Evolutionary conservation across 2,888 invertebrate species (phyloP).

Genomic region (Tyria jacobaeae): DNA sequence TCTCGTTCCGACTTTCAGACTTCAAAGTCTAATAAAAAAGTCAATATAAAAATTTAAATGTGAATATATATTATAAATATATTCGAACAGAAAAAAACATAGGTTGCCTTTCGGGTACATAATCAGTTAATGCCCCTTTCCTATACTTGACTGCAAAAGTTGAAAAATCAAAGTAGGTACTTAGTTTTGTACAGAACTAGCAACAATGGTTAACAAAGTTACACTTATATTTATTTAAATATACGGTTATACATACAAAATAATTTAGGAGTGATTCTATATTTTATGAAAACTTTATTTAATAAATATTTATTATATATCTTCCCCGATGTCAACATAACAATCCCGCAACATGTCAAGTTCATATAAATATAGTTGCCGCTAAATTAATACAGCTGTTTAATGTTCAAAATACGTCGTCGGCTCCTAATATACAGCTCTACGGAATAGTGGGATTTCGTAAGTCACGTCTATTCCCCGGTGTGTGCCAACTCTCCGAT

Average conservation of each 20-base stretch:
- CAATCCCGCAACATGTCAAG: slow-evolving; percentile 3
- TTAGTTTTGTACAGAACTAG: not conserved
- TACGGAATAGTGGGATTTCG: slow-evolving; percentile 46
- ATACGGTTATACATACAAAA: too few species aligned
- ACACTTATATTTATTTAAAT: too few species aligned
- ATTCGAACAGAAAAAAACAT: too few species aligned
- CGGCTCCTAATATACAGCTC: slow-evolving; percentile 46
- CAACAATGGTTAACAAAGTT: not conserved
- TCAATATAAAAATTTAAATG: too few species aligned
- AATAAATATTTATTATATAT: slow-evolving; percentile 1
- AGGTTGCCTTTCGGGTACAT: too few species aligned
- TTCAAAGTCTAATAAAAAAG: too few species aligned
- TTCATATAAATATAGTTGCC: slow-evolving; percentile 31
- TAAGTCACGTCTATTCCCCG: slow-evolving; percentile 56
- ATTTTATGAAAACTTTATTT: not conserved
- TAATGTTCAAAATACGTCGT: slow-evolving; percentile 48
- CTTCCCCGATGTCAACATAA: slow-evolving; percentile 5
- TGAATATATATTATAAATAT: too few species aligned
- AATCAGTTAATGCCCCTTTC: too few species aligned
- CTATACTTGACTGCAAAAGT: too few species aligned
- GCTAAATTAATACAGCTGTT: slow-evolving; percentile 49
- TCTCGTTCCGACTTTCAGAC: too few species aligned
- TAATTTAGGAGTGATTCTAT: not conserved
- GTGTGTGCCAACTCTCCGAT: slow-evolving; percentile 49
- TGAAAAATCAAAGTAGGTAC: too few species aligned